A percentile compares a stretch with the other conserved stretches of the same genome.
Evolutionary conservation across 2,888 invertebrate species (phyloP).

Genomic region (Tetanocera ferruginea): DNA sequence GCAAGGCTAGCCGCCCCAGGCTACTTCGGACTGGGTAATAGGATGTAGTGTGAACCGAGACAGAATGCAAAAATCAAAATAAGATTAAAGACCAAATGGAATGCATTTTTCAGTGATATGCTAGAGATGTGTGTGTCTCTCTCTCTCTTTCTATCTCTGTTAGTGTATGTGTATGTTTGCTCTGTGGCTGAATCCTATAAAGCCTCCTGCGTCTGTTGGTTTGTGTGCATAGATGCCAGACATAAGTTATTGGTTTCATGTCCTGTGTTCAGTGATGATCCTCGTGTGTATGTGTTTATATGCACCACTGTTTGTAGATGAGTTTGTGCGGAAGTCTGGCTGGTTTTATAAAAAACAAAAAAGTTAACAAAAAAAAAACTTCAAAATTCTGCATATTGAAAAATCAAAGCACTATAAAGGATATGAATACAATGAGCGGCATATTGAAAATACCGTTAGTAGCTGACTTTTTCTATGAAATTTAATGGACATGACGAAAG

Average conservation of each 20-base stretch:
- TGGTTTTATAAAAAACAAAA: background rate
- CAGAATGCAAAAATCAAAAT: conserved; percentile 15
- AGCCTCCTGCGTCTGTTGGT: background rate
- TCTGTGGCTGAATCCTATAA: too few species aligned
- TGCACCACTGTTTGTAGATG: background rate
- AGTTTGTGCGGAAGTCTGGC: conserved; percentile 21
- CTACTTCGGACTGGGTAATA: background rate
- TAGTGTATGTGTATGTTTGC: too few species aligned
- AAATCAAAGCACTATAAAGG: conserved; percentile 6
- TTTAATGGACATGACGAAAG: too few species aligned
- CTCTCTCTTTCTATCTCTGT: too few species aligned
- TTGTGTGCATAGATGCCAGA: background rate
- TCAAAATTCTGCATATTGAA: conserved; percentile 15
- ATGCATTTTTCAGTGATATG: background rate
- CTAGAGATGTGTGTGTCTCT: too few species aligned
- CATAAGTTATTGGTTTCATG: conserved; percentile 30
- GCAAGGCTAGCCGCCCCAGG: background rate
- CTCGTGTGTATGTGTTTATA: background rate
- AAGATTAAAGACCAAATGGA: conserved; percentile 15
- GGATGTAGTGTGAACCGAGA: background rate
- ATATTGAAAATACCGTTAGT: background rate
- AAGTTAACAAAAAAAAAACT: too few species aligned
- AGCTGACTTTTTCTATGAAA: too few species aligned
- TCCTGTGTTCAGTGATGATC: conserved; percentile 7
- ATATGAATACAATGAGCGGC: background rate